Conservation (phyloP, 1,140 invertebrate genomes). For the Zelostemma sp. region DNA sequence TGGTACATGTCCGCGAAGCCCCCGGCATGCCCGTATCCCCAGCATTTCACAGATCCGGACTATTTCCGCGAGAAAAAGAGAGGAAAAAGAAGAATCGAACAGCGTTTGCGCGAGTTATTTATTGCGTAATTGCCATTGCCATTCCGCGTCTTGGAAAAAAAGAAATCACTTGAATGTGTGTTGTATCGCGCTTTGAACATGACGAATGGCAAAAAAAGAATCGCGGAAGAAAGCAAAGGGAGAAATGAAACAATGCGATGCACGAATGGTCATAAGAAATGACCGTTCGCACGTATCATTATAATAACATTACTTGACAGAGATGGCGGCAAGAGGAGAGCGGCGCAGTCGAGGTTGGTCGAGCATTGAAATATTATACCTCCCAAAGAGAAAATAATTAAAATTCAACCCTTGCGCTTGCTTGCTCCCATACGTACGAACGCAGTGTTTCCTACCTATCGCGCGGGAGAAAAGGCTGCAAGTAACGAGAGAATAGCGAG, state of each 20-base stretch:
- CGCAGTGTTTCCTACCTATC: constrained; percentile 41
- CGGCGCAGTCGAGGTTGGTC: constrained; percentile 56
- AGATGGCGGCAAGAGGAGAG: constrained; percentile 62
- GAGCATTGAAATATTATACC: constrained; percentile 71
- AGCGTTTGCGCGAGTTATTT: too few relatives aligned
- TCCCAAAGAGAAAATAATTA: constrained; percentile 71
- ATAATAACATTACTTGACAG: constrained; percentile 71
- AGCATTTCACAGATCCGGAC: constrained; percentile 41
- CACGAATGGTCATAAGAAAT: constrained; percentile 44
- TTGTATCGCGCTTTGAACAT: constrained; percentile 37
- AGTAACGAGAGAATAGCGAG: constrained; percentile 12
- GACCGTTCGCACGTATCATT: constrained; percentile 63
- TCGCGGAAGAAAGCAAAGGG: constrained; percentile 34
- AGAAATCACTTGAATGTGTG: too few relatives aligned
- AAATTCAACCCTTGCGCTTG: constrained; percentile 70
- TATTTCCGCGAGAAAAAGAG: not conserved
- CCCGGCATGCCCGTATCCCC: constrained; percentile 19
- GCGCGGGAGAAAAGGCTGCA: constrained; percentile 28
- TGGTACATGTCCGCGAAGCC: constrained; percentile 47
- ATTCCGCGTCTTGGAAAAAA: constrained; percentile 38
- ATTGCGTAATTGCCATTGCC: too few relatives aligned
- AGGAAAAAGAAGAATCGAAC: too few relatives aligned
- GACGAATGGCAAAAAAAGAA: constrained; percentile 41
- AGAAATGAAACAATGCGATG: constrained; percentile 26
- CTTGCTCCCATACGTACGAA: constrained; percentile 49